phyloP scores from a whole-genome alignment of 2,797 vertebrate genomes.

The Buceros bicornis region DNA sequence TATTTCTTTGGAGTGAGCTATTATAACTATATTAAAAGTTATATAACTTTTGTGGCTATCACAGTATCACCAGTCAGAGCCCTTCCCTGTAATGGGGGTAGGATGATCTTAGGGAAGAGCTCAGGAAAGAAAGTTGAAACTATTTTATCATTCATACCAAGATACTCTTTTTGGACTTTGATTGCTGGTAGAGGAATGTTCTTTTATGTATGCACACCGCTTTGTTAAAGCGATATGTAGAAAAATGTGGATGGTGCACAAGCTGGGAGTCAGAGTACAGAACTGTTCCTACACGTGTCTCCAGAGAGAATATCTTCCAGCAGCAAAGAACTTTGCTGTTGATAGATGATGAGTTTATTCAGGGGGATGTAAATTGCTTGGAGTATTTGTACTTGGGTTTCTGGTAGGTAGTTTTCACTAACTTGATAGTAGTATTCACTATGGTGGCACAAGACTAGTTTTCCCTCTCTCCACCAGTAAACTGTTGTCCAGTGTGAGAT shows the following conservation, averaged over 20 bases:
- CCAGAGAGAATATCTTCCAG: background rate
- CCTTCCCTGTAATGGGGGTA: accelerated
- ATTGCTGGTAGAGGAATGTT: background rate
- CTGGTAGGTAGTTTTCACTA: background rate
- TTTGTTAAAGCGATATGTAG: background rate
- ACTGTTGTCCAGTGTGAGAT: background rate
- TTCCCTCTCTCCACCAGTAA: background rate
- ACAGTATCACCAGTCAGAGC: background rate
- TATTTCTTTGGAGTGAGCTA: background rate
- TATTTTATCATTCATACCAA: background rate
- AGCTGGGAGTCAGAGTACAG: background rate
- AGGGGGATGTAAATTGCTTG: background rate
- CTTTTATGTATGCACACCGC: background rate
- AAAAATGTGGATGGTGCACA: background rate
- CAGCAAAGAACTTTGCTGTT: background rate
- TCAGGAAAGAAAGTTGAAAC: background rate
- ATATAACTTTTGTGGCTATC: background rate
- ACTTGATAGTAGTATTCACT: background rate
- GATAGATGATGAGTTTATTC: background rate
- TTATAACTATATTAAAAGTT: background rate
- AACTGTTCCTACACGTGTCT: accelerated
- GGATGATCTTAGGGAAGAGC: background rate
- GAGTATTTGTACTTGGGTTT: background rate
- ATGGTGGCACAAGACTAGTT: background rate
- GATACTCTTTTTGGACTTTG: background rate